Evolutionary conservation across 2,797 vertebrate genomes (phyloP), one percentile per base, ranked within the genome.

Genomic region (Chelon labrosus): DNA sequence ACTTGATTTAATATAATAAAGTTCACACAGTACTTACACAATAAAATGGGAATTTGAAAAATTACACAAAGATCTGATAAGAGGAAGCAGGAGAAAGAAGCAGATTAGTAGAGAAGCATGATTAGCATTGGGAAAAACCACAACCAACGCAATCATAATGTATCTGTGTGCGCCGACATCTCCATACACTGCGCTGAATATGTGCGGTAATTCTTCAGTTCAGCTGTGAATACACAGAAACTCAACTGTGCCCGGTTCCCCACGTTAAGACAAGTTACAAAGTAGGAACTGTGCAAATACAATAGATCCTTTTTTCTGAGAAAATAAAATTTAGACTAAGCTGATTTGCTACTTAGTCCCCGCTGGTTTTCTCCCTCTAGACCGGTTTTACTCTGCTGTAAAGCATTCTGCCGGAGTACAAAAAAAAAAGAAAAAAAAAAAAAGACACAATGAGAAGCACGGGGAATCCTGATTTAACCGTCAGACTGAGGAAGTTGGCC

Each of bases 1-100:
- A 12, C 7, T 12, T 44, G 46, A 20, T 73, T 75, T 59, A 53
- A 70, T 47, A 39, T 11, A 50, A 50, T 1, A 49, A 49, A 62
- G 1, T 7, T 38, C 12, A 53, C 8, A 16, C 10, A 20, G 41
- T 25, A 13, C 10, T 20, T 14, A 20, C 0, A 37, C 3, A 42
- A 17, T 35, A 11, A 27, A 44, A 27, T n/a, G 12, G 14, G 51
- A 42, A 25, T 5, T 17, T 3, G 1, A 22, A 13, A 57, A 46
- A 10, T 8, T 42, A 39, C 4, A 35, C 12, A 64, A 58, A 51
- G 20, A 16, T 1, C 17, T 7, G 31, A 5, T 14, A 42, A 39
- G 1, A 9, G 27, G n/a, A 17, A 4, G 19, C 51, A 47, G 3
- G 5, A 25, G 5, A 7, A 11, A 14, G n/a, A n/a, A 38, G 42